Conservation (phyloP, 2,888 invertebrate species). For the Lithophane leautieri region DNA sequence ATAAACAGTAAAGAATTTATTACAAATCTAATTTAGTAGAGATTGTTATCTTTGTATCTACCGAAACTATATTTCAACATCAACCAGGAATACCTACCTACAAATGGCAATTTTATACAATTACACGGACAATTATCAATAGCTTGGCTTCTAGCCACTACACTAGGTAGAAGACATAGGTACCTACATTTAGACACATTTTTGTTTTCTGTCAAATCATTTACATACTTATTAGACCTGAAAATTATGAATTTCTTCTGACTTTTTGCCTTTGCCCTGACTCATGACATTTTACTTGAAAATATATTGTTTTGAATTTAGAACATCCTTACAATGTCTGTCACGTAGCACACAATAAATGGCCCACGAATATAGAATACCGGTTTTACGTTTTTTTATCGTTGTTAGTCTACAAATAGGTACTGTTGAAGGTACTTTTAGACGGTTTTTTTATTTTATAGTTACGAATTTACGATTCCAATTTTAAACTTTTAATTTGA, state of each 20-base stretch:
- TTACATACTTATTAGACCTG: background rate
- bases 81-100: too few species aligned
- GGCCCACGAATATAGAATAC: conserved; percentile 51
- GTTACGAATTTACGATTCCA: conserved; percentile 4
- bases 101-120: background rate
- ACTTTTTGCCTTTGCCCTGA: background rate
- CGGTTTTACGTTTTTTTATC: conserved; percentile 48
- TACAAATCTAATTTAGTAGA: conserved; percentile 1
- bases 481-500: conserved; percentile 28
- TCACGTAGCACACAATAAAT: conserved; percentile 56
- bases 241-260: background rate
- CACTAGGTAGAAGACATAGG: background rate
- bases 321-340: conserved; percentile 51
- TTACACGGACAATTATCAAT: background rate
- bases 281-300: background rate
- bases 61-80: background rate
- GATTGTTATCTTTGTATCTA: conserved; percentile 5
- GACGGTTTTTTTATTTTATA: conserved; percentile 33
- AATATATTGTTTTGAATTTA: conserved; percentile 53
- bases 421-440: conserved; percentile 39
- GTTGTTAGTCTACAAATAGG: conserved; percentile 20
- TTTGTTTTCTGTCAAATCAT: background rate
- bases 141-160: background rate
- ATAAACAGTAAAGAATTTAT: too few species aligned
- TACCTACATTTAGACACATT: background rate